A percentile compares a stretch with the other conserved stretches of the same genome.
Conservation (phyloP, 2,888 invertebrate species). For the Hesperia comma region DNA sequence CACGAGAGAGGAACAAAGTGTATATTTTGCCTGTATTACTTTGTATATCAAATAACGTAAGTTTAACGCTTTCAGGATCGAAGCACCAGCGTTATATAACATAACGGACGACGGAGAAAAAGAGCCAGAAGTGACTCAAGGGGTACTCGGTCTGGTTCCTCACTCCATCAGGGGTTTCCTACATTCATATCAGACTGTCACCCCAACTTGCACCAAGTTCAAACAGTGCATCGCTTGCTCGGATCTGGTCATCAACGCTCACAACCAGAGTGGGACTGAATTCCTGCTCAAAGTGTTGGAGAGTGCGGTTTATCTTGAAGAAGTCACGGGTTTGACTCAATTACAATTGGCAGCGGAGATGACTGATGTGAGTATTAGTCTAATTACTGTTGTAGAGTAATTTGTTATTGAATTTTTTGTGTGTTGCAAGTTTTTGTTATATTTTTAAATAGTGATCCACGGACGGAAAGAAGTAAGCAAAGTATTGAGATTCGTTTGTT, state of each 20-base stretch:
- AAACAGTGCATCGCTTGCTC: conserved; percentile 97
- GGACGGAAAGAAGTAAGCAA: too few relatives aligned
- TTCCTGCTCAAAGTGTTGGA: conserved; percentile 92
- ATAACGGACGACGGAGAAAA: conserved; percentile 62
- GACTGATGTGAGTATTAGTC: conserved; percentile 75
- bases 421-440: too few relatives aligned
- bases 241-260: conserved; percentile 65
- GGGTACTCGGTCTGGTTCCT: conserved; percentile 92
- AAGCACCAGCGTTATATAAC: conserved; percentile 87
- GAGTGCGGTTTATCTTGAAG: conserved; percentile 92
- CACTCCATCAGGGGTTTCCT: conserved; percentile 97
- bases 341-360: conserved; percentile 85
- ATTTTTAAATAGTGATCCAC: too few relatives aligned
- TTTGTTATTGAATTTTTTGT: too few relatives aligned
- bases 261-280: conserved; percentile 82
- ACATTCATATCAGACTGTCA: conserved; percentile 90
- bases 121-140: conserved; percentile 68
- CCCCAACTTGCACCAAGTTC: conserved; percentile 94
- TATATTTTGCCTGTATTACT: too few relatives aligned
- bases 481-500: too few relatives aligned
- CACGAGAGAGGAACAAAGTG: too few relatives aligned
- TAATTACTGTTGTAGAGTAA: not conserved
- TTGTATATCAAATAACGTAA: too few relatives aligned
- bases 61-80: conserved; percentile 66
- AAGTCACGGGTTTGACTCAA: conserved; percentile 91